Conservation (phyloP, 2,797 vertebrate species). For the Chiloscyllium punctatum region DNA sequence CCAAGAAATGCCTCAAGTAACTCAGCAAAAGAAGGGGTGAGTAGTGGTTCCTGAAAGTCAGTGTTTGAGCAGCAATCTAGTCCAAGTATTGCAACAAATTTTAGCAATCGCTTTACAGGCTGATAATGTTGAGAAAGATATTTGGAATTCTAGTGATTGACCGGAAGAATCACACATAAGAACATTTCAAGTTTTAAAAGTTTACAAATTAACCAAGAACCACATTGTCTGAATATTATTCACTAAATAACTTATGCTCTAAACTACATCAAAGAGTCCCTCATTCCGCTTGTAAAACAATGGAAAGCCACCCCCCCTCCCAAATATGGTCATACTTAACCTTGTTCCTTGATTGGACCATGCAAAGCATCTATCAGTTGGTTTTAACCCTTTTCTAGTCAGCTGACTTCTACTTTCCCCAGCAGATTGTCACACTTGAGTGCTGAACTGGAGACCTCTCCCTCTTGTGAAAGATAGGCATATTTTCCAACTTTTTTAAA, state of each 20-base stretch:
- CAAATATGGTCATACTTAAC: too few species aligned
- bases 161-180: background rate
- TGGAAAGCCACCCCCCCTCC: background rate
- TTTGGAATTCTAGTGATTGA: background rate
- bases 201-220: too few species aligned
- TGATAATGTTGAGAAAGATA: too few species aligned
- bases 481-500: too few species aligned
- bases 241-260: background rate
- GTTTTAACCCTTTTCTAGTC: too few species aligned
- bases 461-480: too few species aligned
- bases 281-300: background rate
- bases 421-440: too few species aligned
- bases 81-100: too few species aligned
- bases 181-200: background rate
- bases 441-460: too few species aligned
- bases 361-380: too few species aligned
- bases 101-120: background rate
- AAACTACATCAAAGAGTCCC: background rate
- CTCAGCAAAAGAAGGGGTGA: conserved; percentile 3
- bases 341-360: too few species aligned
- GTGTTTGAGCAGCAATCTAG: background rate
- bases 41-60: background rate
- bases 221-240: background rate
- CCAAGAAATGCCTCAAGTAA: background rate
- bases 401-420: too few species aligned